phyloP scores from a whole-genome alignment of 2,888 invertebrate species.

The Frankliniella fusca region DNA sequence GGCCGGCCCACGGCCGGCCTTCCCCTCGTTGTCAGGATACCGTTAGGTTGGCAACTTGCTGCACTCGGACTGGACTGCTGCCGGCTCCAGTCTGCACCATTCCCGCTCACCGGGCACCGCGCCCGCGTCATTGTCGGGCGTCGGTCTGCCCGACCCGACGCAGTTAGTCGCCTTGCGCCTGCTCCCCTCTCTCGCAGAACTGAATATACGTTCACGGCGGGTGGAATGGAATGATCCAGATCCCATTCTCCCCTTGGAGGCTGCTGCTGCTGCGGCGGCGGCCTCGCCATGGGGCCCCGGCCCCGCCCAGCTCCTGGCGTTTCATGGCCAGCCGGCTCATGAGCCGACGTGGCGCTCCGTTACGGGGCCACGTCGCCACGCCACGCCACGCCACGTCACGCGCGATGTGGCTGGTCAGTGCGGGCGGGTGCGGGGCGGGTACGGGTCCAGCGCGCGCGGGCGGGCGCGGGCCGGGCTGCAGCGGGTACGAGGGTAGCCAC shows the following conservation, averaged over 20 bases:
- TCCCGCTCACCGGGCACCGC: too few relatives aligned
- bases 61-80: too few relatives aligned
- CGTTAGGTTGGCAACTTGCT: too few relatives aligned
- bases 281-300: neutral
- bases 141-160: too few relatives aligned
- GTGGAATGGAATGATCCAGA: neutral
- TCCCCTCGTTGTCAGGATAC: too few relatives aligned
- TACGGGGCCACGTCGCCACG: neutral
- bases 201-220: neutral
- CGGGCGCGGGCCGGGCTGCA: too few relatives aligned
- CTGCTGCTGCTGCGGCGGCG: neutral
- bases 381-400: neutral
- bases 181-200: too few relatives aligned
- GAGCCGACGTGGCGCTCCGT: neutral
- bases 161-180: too few relatives aligned
- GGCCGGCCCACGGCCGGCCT: too few relatives aligned
- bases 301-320: neutral
- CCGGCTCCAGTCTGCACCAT: too few relatives aligned
- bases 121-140: too few relatives aligned
- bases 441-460: neutral
- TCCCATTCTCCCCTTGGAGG: neutral
- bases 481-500: neutral
- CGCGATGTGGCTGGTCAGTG: neutral
- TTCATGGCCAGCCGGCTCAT: neutral
- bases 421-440: neutral